These are phyloP conservation scores for Onychostruthus taczanowskii DNA, from an alignment of 2,113 vertebrate genomes.

Conservation along the genomic window DNA sequence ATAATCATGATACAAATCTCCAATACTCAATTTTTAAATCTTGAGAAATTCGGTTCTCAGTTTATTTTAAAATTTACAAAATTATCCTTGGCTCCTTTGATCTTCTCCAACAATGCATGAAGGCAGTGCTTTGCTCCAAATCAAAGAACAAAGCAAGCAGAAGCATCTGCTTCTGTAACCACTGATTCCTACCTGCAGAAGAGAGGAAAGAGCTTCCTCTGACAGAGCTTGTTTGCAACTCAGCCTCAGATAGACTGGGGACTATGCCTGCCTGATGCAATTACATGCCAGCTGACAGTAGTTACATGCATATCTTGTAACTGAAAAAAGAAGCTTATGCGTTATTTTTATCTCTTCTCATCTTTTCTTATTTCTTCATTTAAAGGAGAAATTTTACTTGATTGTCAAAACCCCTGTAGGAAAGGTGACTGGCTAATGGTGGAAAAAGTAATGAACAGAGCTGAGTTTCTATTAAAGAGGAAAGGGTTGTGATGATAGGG, in stretches of 20 bases:
- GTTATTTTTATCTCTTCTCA: background rate
- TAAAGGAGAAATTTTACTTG: background rate
- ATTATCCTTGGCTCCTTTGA: background rate
- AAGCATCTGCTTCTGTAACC: background rate
- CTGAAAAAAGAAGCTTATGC: background rate
- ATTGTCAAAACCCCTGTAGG: background rate
- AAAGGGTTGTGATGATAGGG: background rate
- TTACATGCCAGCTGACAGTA: background rate
- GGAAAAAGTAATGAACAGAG: background rate
- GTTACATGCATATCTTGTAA: background rate
- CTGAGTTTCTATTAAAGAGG: background rate
- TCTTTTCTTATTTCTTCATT: background rate
- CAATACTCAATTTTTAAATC: background rate
- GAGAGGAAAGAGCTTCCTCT: background rate
- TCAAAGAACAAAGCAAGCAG: background rate
- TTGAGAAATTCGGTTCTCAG: background rate
- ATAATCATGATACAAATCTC: background rate
- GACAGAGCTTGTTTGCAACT: background rate
- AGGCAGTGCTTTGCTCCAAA: background rate
- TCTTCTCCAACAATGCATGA: background rate
- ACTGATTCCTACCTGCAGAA: background rate
- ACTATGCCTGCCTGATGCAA: background rate
- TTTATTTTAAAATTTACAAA: background rate
- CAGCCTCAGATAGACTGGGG: background rate
- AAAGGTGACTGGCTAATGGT: background rate